Evolutionary conservation across 2,113 vertebrate genomes (phyloP).

Genomic region (Oryzias curvinotus): DNA sequence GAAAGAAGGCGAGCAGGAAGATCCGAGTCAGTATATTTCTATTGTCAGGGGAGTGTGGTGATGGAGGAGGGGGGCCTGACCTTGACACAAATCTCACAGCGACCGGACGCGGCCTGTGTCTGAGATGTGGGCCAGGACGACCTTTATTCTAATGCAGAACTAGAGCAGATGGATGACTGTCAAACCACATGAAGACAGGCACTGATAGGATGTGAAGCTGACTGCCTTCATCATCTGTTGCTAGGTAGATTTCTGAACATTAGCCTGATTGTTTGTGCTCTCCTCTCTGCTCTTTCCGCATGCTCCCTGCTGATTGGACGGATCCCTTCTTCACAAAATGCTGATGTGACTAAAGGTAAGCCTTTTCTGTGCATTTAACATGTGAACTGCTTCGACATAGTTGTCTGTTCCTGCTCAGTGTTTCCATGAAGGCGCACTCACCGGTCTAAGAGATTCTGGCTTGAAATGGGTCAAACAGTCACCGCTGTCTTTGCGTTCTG

Average conservation of each 20-base stretch:
- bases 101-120: not conserved
- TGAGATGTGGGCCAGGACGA: not conserved
- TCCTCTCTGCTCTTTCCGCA: slow-evolving; percentile 38
- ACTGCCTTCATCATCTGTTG: slow-evolving; percentile 40
- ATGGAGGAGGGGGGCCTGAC: slow-evolving; percentile 42
- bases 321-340: slow-evolving; percentile 6
- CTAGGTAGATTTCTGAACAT: slow-evolving; percentile 37
- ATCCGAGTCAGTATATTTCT: slow-evolving; percentile 24
- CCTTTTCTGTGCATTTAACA: not conserved
- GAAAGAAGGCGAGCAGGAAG: slow-evolving; percentile 5
- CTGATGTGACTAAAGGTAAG: slow-evolving; percentile 38
- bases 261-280: slow-evolving; percentile 22
- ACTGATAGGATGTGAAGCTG: slow-evolving; percentile 15
- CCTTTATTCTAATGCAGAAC: slow-evolving; percentile 1
- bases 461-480: no score
- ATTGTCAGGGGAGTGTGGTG: slow-evolving; percentile 4
- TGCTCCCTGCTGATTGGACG: slow-evolving; percentile 49
- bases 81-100: slow-evolving; percentile 62
- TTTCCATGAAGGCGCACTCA: no score
- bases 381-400: no score
- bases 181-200: slow-evolving; percentile 5
- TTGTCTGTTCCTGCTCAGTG: no score
- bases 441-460: no score
- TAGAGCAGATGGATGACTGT: not conserved
- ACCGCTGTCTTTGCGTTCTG: no score